Evolutionary conservation across 2,797 vertebrate species (phyloP), one percentile per base, ranked within the genome.

Genomic region (Chanos chanos): DNA sequence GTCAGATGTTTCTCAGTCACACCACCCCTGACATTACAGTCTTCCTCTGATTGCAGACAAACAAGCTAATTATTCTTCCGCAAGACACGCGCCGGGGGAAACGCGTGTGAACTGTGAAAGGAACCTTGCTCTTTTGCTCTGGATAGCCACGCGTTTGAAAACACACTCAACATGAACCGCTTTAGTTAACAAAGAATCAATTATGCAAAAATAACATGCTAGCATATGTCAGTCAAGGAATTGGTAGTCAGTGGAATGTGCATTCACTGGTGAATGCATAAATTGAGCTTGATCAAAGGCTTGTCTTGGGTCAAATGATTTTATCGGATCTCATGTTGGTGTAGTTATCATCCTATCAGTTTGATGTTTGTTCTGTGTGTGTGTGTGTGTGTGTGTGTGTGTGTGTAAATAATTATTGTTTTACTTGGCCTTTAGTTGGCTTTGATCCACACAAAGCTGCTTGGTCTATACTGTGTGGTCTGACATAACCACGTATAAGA

Each of bases 161-260:
- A 27, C 22, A 33, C 47, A 61, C 58, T 65, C 53, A 12, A 68
- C 66, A 72, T 43, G 50, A 39, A 22, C 45, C 56, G 16, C 53
- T 65, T 71, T 66, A 49, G 67, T 71, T 65, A 76, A 37, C 39
- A 64, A 53, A 28, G 40, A 62, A 76, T 76, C 70, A 73, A 73
- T 76, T 73, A 71, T 76, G 53, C 61, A 71, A 70, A 70, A 73
- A 70, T 40, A 64, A 64, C 53, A 73, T 18, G 45, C 33, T 41
- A 51, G 28, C 58, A 21, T 16, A 45, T 64, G 66, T 73, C 61
- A 49, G 37, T 61, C 49, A 19, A 21, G 52, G 44, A 34, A 41
- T 36, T 31, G 30, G 13, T 47, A 60, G 25, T 54, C 30, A 45
- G 33, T 36, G 41, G 30, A 56, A 51, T 52, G 12, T 50, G 10